Percentiles rank a stretch among this genome's conserved stretches.
phyloP scores from a whole-genome alignment of 2,888 invertebrate genomes.

The Tryphoninae sp. region DNA sequence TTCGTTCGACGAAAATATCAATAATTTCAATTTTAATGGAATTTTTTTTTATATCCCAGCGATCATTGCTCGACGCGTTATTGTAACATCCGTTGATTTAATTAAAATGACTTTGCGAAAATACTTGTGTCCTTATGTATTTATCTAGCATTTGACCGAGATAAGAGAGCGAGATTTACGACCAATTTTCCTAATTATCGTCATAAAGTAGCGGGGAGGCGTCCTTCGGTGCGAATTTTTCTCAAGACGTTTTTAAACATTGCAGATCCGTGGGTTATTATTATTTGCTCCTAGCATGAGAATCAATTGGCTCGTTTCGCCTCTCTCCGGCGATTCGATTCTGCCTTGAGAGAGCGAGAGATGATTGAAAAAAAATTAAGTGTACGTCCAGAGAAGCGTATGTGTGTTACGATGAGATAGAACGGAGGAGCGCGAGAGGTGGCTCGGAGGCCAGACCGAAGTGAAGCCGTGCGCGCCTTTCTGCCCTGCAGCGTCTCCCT shows the following conservation, averaged over 20 bases:
- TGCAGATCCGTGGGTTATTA: neutral
- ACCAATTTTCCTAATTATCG: too few species aligned
- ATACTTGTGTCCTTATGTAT: too few species aligned
- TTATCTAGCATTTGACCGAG: too few species aligned
- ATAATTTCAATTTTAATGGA: too few species aligned
- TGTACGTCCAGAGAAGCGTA: conserved; percentile 18
- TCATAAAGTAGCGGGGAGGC: too few species aligned
- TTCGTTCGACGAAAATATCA: too few species aligned
- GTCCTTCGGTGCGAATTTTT: too few species aligned
- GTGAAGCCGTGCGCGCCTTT: conserved; percentile 65
- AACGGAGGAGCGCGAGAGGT: neutral
- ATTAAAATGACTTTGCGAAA: too few species aligned
- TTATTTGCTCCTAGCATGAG: neutral
- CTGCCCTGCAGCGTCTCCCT: conserved; percentile 68
- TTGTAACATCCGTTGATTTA: too few species aligned
- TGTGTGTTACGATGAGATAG: conserved; percentile 11
- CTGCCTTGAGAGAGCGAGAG: conserved; percentile 29
- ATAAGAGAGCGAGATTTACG: too few species aligned
- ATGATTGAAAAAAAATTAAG: conserved; percentile 41
- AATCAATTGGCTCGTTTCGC: neutral
- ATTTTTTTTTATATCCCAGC: neutral
- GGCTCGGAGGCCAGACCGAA: conserved; percentile 29
- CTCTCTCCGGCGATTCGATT: conserved; percentile 13
- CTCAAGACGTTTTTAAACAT: neutral
- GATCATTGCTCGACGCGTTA: neutral